These are phyloP conservation scores for Tragelaphus strepsiceros DNA, from an alignment of 2,113 vertebrate genomes.

Conservation along the genomic window DNA sequence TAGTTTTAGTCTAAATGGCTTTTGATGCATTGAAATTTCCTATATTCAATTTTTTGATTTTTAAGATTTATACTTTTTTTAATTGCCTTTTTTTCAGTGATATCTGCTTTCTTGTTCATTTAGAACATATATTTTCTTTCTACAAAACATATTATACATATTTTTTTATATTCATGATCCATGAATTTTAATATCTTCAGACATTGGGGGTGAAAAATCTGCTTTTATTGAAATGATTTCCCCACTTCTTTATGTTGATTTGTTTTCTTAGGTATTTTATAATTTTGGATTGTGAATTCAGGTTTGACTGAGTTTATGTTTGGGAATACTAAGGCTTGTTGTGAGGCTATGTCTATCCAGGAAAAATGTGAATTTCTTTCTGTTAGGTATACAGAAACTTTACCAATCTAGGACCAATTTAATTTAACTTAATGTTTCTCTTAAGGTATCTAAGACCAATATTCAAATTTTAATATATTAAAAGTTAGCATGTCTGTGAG, in stretches of 20 bases:
- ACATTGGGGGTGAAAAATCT: background rate
- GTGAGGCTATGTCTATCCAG: background rate
- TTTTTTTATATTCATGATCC: background rate
- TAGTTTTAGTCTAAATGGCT: background rate
- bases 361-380: background rate
- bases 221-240: background rate
- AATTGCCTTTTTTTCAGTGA: background rate
- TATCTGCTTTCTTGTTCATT: background rate
- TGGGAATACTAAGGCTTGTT: background rate
- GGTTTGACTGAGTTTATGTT: background rate
- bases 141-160: background rate
- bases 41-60: background rate
- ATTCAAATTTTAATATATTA: background rate
- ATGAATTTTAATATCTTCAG: background rate
- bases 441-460: background rate
- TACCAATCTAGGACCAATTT: background rate
- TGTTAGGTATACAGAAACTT: background rate
- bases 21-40: background rate
- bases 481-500: background rate
- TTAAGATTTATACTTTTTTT: background rate
- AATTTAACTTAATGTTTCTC: background rate
- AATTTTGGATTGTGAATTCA: background rate
- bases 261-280: background rate
- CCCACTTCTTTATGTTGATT: background rate
- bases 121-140: background rate